phyloP scores from a whole-genome alignment of 2,888 invertebrate species.

The Xestoiulus laeticollis region DNA sequence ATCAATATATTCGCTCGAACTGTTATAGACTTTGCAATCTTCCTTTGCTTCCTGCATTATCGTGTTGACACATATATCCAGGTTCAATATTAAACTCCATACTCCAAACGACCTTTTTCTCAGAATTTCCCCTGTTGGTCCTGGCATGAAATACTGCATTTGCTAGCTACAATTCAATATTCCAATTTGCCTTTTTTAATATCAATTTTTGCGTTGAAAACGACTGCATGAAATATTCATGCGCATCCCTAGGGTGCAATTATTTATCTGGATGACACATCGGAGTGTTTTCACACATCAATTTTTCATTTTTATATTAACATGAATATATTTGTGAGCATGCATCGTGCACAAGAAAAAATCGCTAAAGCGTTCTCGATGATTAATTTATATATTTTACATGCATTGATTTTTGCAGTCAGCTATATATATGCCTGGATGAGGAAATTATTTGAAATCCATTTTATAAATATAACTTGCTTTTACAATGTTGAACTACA shows the following conservation, averaged over 20 bases:
- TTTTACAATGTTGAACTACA: background rate
- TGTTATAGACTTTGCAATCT: too few relatives aligned
- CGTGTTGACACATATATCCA: too few relatives aligned
- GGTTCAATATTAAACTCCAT: too few relatives aligned
- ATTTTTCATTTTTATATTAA: slow-evolving; percentile 32
- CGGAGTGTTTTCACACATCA: slow-evolving; percentile 33
- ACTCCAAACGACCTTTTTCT: too few relatives aligned
- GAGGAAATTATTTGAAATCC: background rate
- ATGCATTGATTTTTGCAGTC: background rate
- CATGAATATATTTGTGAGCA: background rate
- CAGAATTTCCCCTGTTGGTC: background rate
- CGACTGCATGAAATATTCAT: slow-evolving; percentile 23
- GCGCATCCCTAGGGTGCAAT: background rate
- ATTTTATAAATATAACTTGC: background rate
- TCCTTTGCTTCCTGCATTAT: too few relatives aligned
- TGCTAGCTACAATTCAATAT: slow-evolving; percentile 10
- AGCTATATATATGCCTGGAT: background rate
- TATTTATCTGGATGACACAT: slow-evolving; percentile 33
- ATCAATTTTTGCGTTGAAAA: slow-evolving; percentile 15
- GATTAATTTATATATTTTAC: slow-evolving; percentile 13
- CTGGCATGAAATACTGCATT: background rate
- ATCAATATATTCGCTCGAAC: too few relatives aligned
- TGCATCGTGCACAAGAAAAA: background rate
- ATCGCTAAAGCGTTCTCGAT: background rate
- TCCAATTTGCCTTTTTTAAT: slow-evolving; percentile 21